Evolutionary conservation across 1,140 invertebrate species (phyloP), one percentile per base, ranked within the genome.

Genomic region (Adoxophyes honmai): DNA sequence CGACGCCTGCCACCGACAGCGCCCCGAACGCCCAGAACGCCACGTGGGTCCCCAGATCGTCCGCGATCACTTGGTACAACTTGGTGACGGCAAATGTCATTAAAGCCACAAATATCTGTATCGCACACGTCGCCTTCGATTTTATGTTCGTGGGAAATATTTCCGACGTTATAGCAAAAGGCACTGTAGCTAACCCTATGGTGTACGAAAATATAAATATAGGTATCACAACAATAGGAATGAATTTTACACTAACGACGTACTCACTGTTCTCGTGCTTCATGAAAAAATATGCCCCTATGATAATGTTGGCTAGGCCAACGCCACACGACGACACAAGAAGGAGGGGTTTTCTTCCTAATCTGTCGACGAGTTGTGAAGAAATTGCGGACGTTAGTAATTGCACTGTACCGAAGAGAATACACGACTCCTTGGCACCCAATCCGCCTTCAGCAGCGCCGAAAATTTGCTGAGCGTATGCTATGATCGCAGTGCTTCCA

Each of bases 381-480:
- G 93, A 91, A 51, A 92, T 68, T 4, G 91, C 88, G 0, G 93
- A 91, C 0, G 93, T 92, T 0, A 92, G 62, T 0, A 97, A 82
- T 62, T 95, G 94, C 1, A 94, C 90, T 0, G 86, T 68, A 34
- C 93, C 93, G 58, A 95, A 90, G 16, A 95, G 80, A 35, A 95
- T 93, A 18, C 94, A 91, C 9, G 91, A 79, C 38, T 86, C 81
- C 36, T 90, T 80, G 5, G 90, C 80, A 1, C 78, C 73, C 21
- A 93, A 73, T 0, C 73, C 82, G 1, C 90, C 90, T 38, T 91
- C 90, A 3, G 88, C 81, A 34, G 85, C 81, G 9, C 91, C 90
- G 62, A 96, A 92, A 64, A 96, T 95, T 37, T 92, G 91, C 57
- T 95, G 93, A 13, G 94, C 91, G 70, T 96, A 96, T 21, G 94